Evolutionary conservation across 2,113 vertebrate genomes (phyloP), one percentile per base, ranked within the genome.

Genomic region (Perognathus longimembris): DNA sequence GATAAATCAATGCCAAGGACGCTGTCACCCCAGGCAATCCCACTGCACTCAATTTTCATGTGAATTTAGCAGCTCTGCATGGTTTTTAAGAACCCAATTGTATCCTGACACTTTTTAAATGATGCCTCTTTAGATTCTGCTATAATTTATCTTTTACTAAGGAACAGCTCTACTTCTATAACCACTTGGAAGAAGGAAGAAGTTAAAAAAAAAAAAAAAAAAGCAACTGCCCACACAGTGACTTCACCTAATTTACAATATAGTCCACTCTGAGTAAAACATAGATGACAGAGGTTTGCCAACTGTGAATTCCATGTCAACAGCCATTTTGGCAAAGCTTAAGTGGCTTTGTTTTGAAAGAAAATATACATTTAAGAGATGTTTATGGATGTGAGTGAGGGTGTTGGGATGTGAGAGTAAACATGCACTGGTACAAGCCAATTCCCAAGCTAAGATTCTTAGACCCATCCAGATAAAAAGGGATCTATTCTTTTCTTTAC

Each of bases 51-150:
- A 73, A 97, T 96, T 96, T 96, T 95, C 96, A 94, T 81, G 86
- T 94, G 96, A 95, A 94, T 92, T 97, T 95, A 96, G 94, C 91
- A 80, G 92, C 93, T 82, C 95, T 89, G 94, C 83, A 69, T 88
- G 94, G 76, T 92, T 96, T 95, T 96, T 95, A 96, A 96, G 94
- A 96, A 93, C 91, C 95, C 95, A 97, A 91, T 97, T 96, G 94
- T 95, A 96, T 92, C 95, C 69, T 96, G 94, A 96, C 95, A 95
- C 92, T 95, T 96, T 95, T 95, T 90, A 96, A 97, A 96, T 92
- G 93, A 96, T 93, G 85, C 82, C 90, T 95, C 92, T 95, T 95
- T 95, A 96, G 88, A 90, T 96, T 83, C 82, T 10, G 34, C 91
- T 73, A 78, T 96, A 94, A 96, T 97, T 97, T 94, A 94, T 96